These are phyloP conservation scores for Cromileptes altivelis DNA, from an alignment of 2,113 vertebrate genomes.

Conservation along the genomic window DNA sequence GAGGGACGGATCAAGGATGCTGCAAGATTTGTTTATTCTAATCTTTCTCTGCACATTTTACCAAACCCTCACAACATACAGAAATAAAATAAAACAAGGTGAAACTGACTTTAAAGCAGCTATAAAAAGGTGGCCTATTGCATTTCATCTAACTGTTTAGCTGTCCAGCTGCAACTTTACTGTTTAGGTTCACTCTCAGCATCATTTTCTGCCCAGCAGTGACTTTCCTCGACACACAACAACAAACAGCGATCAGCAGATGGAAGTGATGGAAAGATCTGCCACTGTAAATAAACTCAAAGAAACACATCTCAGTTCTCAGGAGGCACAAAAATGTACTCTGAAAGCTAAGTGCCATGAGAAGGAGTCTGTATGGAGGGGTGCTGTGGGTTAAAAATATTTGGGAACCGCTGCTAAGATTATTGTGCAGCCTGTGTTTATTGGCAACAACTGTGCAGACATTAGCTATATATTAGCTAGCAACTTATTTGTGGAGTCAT, in stretches of 20 bases:
- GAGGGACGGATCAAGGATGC: not conserved
- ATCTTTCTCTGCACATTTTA: too few species aligned
- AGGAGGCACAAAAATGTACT: constrained; percentile 14
- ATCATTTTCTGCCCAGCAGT: too few species aligned
- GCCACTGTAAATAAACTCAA: not conserved
- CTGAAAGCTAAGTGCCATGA: constrained; percentile 37
- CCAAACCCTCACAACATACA: too few species aligned
- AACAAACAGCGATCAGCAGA: not conserved
- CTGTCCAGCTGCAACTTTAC: not conserved
- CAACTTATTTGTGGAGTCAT: not conserved
- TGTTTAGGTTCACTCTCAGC: not conserved
- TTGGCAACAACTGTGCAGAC: constrained; percentile 1
- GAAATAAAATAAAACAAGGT: too few species aligned
- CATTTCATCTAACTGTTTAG: not conserved
- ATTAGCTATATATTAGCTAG: not conserved
- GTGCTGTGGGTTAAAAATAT: constrained; percentile 22
- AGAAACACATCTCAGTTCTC: constrained; percentile 3
- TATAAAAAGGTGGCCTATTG: not conserved
- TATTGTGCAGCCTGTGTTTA: constrained; percentile 12
- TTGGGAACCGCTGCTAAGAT: not conserved
- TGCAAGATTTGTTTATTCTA: too few species aligned
- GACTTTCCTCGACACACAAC: not conserved
- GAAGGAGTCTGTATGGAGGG: not conserved
- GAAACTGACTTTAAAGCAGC: not conserved
- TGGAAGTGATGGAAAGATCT: not conserved